Evolutionary conservation across 2,888 invertebrate genomes (phyloP).

Genomic region (Lomographa bimaculata): DNA sequence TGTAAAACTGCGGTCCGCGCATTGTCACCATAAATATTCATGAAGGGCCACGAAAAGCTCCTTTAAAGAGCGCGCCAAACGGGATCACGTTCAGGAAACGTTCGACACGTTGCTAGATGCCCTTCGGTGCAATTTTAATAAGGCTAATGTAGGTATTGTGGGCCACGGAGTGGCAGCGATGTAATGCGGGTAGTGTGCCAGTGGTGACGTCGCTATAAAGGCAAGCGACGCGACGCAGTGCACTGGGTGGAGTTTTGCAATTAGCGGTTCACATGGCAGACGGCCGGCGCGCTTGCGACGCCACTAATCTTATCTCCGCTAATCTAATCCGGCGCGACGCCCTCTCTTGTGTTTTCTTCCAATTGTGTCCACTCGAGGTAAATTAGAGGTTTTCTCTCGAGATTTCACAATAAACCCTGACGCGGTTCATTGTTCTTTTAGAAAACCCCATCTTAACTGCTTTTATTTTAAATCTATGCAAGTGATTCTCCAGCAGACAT

Average conservation of each 20-base stretch:
- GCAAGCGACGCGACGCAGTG: slow-evolving; percentile 19
- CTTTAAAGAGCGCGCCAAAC: slow-evolving; percentile 39
- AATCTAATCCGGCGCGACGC: slow-evolving; percentile 77
- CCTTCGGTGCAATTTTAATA: slow-evolving; percentile 15
- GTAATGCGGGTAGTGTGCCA: slow-evolving; percentile 31
- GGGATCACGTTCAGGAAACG: slow-evolving; percentile 23
- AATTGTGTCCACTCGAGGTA: slow-evolving; percentile 80
- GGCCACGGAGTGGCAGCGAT: slow-evolving; percentile 18
- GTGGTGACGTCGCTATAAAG: slow-evolving; percentile 13
- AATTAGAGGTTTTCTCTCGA: slow-evolving; percentile 75
- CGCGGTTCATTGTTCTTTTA: slow-evolving; percentile 56
- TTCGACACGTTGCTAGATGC: slow-evolving; percentile 12
- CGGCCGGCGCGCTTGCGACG: slow-evolving; percentile 49
- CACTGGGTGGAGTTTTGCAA: slow-evolving; percentile 52
- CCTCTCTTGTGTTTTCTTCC: slow-evolving; percentile 80
- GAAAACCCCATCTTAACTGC: slow-evolving; percentile 42
- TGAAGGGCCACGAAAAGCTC: slow-evolving; percentile 51
- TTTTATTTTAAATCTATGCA: slow-evolving; percentile 31
- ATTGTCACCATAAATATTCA: slow-evolving; percentile 59
- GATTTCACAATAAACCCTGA: slow-evolving; percentile 61
- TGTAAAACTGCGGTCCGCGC: slow-evolving; percentile 56
- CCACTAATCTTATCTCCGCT: slow-evolving; percentile 77
- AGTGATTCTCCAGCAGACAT: slow-evolving; percentile 28
- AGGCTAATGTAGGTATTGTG: slow-evolving; percentile 22
- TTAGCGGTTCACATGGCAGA: slow-evolving; percentile 64